Base-by-base conservation (phyloP, 1,140 invertebrate genomes). In the Trichonephila inaurata region DNA sequence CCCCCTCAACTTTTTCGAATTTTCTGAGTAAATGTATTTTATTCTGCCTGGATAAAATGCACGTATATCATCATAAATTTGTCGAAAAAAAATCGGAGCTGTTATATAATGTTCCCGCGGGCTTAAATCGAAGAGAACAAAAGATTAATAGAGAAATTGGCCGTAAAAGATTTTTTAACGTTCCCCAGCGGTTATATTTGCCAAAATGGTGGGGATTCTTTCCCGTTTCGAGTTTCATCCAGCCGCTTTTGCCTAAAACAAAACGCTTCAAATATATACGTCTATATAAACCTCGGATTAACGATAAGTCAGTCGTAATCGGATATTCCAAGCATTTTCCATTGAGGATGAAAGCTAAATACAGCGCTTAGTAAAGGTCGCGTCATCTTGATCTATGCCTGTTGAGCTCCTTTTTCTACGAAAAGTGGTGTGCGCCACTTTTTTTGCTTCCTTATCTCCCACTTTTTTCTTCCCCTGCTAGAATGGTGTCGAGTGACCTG, bases 111-210 rank as follows among this genome's bases (percentile, higher is more conserved):
- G 44, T 83, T 64, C 89, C 33, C 44, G 28, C 19, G 40, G 62
- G 91, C 28, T 72, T 92, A 69, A 92, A 92, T 33, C 62, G 82
- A 58, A 61, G 40, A 61, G 91, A 92, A 92, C 91, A 85, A 92
- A 92, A 92, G 91, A 92, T 92, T 92, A 92, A 92, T 92, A 85
- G 91, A 81, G 40, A 92, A 92, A 92, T 92, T 86, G 91, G 81
- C 62, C 82, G 91, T 92, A 92, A 92, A 92, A 85, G 61, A 40
- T 58, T 92, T 86, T 91, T 86, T 69, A 92, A 86, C 81, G 91
- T 86, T 83, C 62, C 58, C 40, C n/a, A n/a, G 62, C 82, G 91
- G 62, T 92, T 92, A 92, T 85, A 92, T 92, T 92, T 69, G 61
- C 91, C 82, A 86, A 92, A 92, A 92, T 92, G 44, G 91, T 58